Conservation (phyloP, 1,140 invertebrate species). For the Hesperophylax magnus region DNA sequence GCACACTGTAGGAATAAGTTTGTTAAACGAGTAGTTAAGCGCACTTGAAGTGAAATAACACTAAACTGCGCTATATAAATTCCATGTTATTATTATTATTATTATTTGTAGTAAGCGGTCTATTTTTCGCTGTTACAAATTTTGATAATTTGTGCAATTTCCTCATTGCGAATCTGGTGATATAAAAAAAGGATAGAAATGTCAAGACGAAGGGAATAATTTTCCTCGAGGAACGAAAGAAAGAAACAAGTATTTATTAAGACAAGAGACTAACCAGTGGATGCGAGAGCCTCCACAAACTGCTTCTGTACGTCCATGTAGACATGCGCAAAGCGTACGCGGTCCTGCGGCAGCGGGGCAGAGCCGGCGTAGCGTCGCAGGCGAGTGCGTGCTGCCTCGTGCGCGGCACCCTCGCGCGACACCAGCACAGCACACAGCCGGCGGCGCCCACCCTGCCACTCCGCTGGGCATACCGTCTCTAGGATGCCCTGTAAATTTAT, state of each 20-base stretch:
- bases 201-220: neutral
- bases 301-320: constrained; percentile 86
- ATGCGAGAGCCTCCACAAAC: constrained; percentile 83
- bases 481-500: constrained; percentile 73
- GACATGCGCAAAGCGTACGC: constrained; percentile 89
- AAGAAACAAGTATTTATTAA: neutral
- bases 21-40: too few relatives aligned
- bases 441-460: constrained; percentile 85
- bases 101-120: too few relatives aligned
- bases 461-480: constrained; percentile 90
- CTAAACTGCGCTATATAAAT: too few relatives aligned
- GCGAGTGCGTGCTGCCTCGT: constrained; percentile 68
- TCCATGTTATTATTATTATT: too few relatives aligned
- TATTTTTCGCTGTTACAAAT: too few relatives aligned
- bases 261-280: constrained; percentile 64
- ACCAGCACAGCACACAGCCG: constrained; percentile 91
- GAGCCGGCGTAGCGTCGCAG: constrained; percentile 80
- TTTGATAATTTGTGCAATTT: too few relatives aligned
- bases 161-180: too few relatives aligned
- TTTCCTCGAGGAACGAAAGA: neutral
- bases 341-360: constrained; percentile 74
- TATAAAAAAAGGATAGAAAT: too few relatives aligned
- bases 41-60: too few relatives aligned
- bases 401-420: constrained; percentile 64
- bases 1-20: too few relatives aligned